Conservation (phyloP, 2,797 vertebrate genomes). For the Accipiter minullus region DNA sequence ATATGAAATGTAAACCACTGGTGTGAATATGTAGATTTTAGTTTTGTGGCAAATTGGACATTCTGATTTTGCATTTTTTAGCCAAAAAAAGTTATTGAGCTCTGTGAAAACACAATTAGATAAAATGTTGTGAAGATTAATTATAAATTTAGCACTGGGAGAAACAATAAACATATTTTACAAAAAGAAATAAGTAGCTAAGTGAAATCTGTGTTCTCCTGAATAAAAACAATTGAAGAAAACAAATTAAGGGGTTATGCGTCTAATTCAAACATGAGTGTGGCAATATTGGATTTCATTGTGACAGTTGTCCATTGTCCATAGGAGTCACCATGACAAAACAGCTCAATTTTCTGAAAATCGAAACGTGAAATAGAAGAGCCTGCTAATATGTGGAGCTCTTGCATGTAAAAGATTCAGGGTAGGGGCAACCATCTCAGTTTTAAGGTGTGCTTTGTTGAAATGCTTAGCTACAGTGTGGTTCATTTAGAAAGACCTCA, state of each 20-base stretch:
- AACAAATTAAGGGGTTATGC: background rate
- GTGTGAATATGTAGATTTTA: background rate
- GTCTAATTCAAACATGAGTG: slow-evolving; percentile 7
- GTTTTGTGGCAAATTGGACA: background rate
- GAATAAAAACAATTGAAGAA: slow-evolving; percentile 18
- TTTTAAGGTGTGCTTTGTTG: background rate
- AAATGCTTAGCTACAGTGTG: background rate
- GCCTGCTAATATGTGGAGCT: background rate
- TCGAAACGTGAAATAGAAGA: background rate
- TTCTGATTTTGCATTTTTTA: background rate
- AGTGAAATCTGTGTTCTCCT: background rate
- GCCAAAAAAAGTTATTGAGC: background rate
- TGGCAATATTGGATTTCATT: slow-evolving; percentile 9
- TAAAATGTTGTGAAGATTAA: background rate
- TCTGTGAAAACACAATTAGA: background rate
- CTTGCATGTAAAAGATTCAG: background rate
- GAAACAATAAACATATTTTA: background rate
- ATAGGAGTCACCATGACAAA: background rate
- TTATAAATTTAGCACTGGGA: background rate
- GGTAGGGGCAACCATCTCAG: background rate
- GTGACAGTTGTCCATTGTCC: background rate
- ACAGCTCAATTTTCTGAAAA: slow-evolving; percentile 19
- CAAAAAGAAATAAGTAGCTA: background rate
- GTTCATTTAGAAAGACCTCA: background rate
- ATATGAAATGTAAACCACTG: background rate